Base-by-base conservation (phyloP, 2,888 invertebrate genomes). In the Pterostichus madidus region DNA sequence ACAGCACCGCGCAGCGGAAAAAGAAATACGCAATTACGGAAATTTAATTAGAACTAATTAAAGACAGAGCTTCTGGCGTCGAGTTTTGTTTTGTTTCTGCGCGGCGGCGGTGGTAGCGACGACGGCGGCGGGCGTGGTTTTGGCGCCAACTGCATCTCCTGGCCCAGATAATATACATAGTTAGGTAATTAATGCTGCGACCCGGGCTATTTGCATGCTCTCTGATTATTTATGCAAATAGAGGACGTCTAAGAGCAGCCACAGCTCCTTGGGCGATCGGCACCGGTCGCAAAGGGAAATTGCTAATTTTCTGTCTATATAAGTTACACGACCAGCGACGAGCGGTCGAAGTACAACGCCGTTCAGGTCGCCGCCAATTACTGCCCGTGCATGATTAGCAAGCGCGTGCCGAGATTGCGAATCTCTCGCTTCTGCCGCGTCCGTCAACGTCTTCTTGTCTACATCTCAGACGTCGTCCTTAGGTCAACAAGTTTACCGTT, bases 211-310 rank as follows among this genome's bases (percentile, higher is more conserved):
- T 89, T 90, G 90, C 89, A 90, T 89, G 87, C 88, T 87, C 88
- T 88, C 88, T 88, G 89, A 90, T 89, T 90, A 90, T 89, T 90
- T 90, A 90, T 90, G 90, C 88, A 90, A 90, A 90, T 90, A 88
- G 86, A 87, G 86, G 87, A 86, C 87, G 88, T 88, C 89, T 88
- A 87, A 87, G 80, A 79, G 64, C 79, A 52, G 56, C 59, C 79
- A 87, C 85, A 59, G 84, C 80, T 64, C 49, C 68, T 84, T 75
- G 84, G 83, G 80, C 84, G 73, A 85, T 71, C 76, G 52, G 53
- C 76, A 79, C 59, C 82, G 52, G 78, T 46, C 86, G 86, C 87
- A 86, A 87, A 86, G 87, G 88, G 88, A 89, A 89, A 90, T 90
- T 89, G 88, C 88, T 89, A 89, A 90, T 89, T 89, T 89, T 88